phyloP scores from a whole-genome alignment of 2,888 invertebrate species.

The Heterodera filipjevi region DNA sequence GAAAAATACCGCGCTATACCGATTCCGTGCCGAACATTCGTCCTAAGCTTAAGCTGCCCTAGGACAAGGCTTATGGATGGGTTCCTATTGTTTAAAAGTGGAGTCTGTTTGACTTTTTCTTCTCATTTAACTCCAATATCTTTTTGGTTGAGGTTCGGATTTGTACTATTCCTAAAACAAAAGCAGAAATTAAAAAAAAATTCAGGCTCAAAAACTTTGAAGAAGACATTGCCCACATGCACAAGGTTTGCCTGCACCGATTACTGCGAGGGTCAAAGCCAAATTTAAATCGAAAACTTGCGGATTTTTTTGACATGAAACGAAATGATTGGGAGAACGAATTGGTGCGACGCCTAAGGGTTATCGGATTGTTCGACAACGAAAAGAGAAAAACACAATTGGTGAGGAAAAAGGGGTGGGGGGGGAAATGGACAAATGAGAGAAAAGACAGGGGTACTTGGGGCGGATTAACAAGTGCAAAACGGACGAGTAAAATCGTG shows the following conservation, averaged over 20 bases:
- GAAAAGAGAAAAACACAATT: background rate
- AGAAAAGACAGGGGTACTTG: no score
- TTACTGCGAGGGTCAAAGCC: background rate
- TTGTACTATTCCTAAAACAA: background rate
- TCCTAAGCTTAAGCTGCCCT: no score
- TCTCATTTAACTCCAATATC: no score
- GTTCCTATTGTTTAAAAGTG: no score
- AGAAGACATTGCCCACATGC: background rate
- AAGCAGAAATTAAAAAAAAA: background rate
- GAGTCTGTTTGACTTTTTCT: no score
- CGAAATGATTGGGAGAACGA: background rate
- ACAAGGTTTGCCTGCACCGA: background rate
- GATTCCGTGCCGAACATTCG: no score
- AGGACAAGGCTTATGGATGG: no score
- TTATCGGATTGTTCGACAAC: background rate
- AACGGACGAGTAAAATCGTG: no score
- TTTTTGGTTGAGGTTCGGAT: no score
- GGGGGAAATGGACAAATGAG: background rate
- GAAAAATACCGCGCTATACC: no score
- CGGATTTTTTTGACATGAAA: background rate
- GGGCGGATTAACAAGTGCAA: no score
- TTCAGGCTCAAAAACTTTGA: background rate
- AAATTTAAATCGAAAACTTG: background rate
- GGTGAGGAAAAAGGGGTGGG: no score
- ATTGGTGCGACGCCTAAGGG: background rate